Conservation (phyloP, 1,140 invertebrate species). For the Anadara kagoshimensis region DNA sequence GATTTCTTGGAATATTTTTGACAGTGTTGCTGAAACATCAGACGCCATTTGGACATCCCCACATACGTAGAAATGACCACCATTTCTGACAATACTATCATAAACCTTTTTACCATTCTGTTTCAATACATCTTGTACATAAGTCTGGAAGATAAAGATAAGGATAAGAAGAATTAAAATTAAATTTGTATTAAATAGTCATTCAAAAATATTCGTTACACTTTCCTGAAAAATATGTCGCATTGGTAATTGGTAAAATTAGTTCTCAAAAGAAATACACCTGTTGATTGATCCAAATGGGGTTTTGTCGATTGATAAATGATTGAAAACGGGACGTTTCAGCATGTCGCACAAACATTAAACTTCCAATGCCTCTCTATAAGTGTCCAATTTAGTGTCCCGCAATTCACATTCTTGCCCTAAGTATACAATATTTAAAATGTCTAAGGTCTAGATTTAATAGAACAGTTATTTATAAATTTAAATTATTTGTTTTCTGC, state of each 20-base stretch:
- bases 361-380: too few species aligned
- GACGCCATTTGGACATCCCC: slow-evolving; percentile 82
- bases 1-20: background rate
- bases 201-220: background rate
- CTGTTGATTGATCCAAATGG: background rate
- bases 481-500: too few species aligned
- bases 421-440: too few species aligned
- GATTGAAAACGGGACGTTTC: too few species aligned
- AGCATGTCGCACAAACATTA: too few species aligned
- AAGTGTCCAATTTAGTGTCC: too few species aligned
- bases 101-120: slow-evolving; percentile 85
- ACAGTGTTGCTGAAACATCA: slow-evolving; percentile 37
- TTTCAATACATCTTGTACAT: slow-evolving; percentile 79
- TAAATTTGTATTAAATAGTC: background rate
- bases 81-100: slow-evolving; percentile 83
- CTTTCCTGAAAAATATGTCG: background rate
- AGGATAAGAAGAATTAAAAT: background rate
- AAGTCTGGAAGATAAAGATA: background rate
- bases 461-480: too few species aligned
- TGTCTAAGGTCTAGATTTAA: too few species aligned
- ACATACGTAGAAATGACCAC: slow-evolving; percentile 95
- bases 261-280: background rate
- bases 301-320: too few species aligned
- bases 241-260: background rate
- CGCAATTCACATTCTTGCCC: too few species aligned